These are phyloP conservation scores for Malachius bipustulatus DNA, from an alignment of 2,888 invertebrate species.

Conservation along the genomic window DNA sequence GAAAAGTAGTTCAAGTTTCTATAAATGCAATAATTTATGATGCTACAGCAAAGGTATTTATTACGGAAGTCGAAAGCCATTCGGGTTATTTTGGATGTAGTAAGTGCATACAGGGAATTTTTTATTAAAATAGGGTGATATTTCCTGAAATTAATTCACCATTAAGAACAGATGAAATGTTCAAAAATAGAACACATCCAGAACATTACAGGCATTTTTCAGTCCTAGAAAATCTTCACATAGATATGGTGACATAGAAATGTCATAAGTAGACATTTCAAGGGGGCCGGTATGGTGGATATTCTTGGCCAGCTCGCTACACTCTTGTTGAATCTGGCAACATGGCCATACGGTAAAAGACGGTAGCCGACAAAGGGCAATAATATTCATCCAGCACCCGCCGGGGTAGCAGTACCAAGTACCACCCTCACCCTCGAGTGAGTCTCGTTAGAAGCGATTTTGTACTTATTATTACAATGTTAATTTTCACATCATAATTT, in stretches of 20 bases:
- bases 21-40: conserved; percentile 20
- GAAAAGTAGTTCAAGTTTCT: conserved; percentile 4
- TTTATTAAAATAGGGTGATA: conserved; percentile 14
- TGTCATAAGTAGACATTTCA: too few species aligned
- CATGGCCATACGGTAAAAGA: too few species aligned
- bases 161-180: conserved; percentile 18
- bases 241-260: conserved; percentile 19
- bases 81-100: conserved; percentile 18
- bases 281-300: too few species aligned
- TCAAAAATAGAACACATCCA: conserved; percentile 14
- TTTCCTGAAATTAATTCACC: conserved; percentile 17
- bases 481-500: too few species aligned
- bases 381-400: too few species aligned
- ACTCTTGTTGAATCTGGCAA: too few species aligned
- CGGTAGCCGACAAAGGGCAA: too few species aligned
- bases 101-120: conserved; percentile 19
- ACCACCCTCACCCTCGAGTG: too few species aligned
- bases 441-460: too few species aligned
- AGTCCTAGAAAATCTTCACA: conserved; percentile 13
- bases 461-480: too few species aligned
- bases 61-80: conserved; percentile 18
- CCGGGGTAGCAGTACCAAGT: too few species aligned
- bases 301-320: too few species aligned
- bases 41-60: conserved; percentile 19
- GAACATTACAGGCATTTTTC: conserved; percentile 18